Evolutionary conservation across 2,797 vertebrate species (phyloP).

Genomic region (Tadarida brasiliensis): DNA sequence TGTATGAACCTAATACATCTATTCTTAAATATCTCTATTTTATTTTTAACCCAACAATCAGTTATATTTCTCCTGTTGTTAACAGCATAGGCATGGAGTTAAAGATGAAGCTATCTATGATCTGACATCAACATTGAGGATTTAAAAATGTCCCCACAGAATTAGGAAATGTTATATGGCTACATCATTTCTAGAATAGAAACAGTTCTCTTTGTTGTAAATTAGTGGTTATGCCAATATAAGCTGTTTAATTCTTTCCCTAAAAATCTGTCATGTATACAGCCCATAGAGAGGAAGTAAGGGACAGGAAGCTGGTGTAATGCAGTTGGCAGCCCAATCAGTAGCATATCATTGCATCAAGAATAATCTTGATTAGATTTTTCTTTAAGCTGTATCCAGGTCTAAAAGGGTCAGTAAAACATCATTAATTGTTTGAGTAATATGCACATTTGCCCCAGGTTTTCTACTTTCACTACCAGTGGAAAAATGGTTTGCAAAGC

Average conservation of each 20-base stretch:
- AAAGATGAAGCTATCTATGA: background rate
- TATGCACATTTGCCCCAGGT: background rate
- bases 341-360: background rate
- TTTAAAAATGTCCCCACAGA: conserved; percentile 1
- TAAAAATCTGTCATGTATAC: conserved; percentile 67
- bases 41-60: background rate
- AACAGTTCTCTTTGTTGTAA: conserved; percentile 25
- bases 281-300: background rate
- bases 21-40: background rate
- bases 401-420: background rate
- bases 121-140: background rate
- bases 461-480: background rate
- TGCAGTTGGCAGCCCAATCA: background rate
- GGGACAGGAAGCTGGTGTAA: background rate
- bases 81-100: background rate
- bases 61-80: background rate
- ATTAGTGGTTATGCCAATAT: conserved; percentile 7
- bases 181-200: conserved; percentile 48
- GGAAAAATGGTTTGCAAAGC: background rate
- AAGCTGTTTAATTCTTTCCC: conserved; percentile 47
- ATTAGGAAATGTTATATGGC: conserved; percentile 18
- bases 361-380: background rate
- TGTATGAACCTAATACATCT: background rate
- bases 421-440: background rate
- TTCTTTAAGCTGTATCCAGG: background rate